These are phyloP conservation scores for Rhea pennata DNA, from an alignment of 2,113 vertebrate genomes.

Conservation along the genomic window DNA sequence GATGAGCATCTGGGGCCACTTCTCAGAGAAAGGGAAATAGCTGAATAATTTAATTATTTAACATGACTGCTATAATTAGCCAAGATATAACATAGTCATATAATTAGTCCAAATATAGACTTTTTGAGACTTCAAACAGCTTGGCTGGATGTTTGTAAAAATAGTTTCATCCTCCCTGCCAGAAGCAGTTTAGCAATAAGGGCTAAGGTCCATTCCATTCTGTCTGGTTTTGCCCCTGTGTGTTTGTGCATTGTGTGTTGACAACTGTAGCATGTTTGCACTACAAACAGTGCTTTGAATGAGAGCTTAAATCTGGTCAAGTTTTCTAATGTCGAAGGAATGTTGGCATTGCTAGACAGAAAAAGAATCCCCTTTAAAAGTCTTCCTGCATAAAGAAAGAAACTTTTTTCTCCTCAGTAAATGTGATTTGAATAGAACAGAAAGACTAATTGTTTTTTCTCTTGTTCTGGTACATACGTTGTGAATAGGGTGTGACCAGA, in stretches of 20 bases:
- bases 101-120: conserved; percentile 50
- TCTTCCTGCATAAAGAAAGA: neutral
- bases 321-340: conserved; percentile 75
- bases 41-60: conserved; percentile 45
- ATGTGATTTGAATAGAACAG: conserved; percentile 35
- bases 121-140: conserved; percentile 13
- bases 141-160: neutral
- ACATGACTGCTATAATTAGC: conserved; percentile 18
- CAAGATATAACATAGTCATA: neutral
- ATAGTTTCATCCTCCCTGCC: neutral
- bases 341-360: conserved; percentile 73
- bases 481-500: neutral
- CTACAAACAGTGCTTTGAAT: conserved; percentile 71
- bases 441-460: conserved; percentile 20
- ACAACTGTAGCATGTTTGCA: conserved; percentile 74
- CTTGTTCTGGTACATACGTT: neutral
- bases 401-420: neutral
- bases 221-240: neutral
- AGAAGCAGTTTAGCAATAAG: neutral
- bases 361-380: conserved; percentile 43
- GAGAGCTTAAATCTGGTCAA: conserved; percentile 56
- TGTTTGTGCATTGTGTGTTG: conserved; percentile 60
- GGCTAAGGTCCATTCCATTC: neutral
- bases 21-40: conserved; percentile 41
- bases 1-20: conserved; percentile 15